These are phyloP conservation scores for Aphaenogaster ashmeadi DNA, from an alignment of 1,140 invertebrate genomes.

Conservation along the genomic window DNA sequence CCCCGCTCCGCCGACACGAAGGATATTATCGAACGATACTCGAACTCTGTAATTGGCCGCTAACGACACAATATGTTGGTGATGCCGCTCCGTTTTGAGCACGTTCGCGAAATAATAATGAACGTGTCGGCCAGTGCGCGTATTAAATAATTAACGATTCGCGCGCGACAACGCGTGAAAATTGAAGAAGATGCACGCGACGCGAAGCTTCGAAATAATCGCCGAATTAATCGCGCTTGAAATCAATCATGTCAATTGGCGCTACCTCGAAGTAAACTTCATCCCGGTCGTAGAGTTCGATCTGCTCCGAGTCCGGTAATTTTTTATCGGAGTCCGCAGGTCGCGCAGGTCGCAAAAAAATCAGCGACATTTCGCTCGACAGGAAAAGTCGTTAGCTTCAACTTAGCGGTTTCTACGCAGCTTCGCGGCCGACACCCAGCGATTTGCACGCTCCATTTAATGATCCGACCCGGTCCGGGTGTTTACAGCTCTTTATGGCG, in stretches of 20 bases:
- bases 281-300: not conserved
- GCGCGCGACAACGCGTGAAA: not conserved
- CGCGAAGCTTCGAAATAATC: not conserved
- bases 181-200: not conserved
- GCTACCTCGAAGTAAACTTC: not conserved
- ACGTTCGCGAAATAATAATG: constrained; percentile 41
- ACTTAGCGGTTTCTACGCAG: not conserved
- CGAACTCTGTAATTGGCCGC: constrained; percentile 49
- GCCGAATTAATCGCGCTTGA: constrained; percentile 18
- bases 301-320: not conserved
- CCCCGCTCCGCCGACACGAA: constrained; percentile 2
- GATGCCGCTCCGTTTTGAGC: constrained; percentile 20
- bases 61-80: constrained; percentile 46
- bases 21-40: constrained; percentile 57
- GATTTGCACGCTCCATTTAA: constrained; percentile 31
- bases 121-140: not conserved
- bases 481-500: constrained; percentile 26
- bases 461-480: not conserved
- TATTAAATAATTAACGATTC: constrained; percentile 31
- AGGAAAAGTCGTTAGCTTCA: not conserved
- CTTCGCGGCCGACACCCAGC: not conserved
- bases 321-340: not conserved
- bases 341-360: not conserved
- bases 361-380: not conserved
- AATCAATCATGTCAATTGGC: not conserved